Percentiles rank a stretch among this genome's conserved stretches.
Conservation (phyloP, 2,797 vertebrate species). For the Sebastes cheni region DNA sequence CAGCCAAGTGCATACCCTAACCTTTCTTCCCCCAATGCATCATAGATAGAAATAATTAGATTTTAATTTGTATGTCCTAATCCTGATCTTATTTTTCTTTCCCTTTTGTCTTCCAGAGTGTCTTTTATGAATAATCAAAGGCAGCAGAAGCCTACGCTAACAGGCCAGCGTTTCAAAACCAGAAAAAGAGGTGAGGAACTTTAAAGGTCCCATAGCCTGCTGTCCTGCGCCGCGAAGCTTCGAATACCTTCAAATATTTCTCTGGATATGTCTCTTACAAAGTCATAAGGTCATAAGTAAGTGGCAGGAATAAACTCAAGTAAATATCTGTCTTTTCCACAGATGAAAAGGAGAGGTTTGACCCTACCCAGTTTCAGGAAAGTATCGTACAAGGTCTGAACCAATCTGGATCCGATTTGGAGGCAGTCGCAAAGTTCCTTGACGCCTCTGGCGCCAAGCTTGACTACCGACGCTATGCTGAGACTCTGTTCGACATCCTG, state of each 20-base stretch:
- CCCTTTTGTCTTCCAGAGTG: conserved; percentile 76
- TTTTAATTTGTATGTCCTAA: background rate
- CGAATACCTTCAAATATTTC: no score
- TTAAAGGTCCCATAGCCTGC: no score
- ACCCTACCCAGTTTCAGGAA: conserved; percentile 99
- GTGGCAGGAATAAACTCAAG: background rate
- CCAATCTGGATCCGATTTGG: conserved; percentile 97
- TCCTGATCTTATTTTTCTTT: background rate
- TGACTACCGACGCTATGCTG: conserved; percentile 98
- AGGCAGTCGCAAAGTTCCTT: conserved; percentile 97
- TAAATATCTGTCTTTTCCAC: conserved; percentile 8
- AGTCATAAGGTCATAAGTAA: background rate
- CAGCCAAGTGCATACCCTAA: background rate
- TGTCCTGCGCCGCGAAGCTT: no score
- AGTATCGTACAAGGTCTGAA: conserved; percentile 99
- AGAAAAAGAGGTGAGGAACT: conserved; percentile 90
- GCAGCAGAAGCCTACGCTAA: conserved; percentile 99
- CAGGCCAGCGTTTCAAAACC: conserved; percentile 98
- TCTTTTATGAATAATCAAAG: conserved; percentile 99
- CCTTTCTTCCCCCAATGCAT: background rate
- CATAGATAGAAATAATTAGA: background rate
- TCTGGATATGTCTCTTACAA: background rate
- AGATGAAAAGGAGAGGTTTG: conserved; percentile 99
- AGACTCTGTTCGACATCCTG: conserved; percentile 98
- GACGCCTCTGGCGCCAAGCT: conserved; percentile 98